Evolutionary conservation across 2,113 vertebrate genomes (phyloP), one percentile per base, ranked within the genome.

Genomic region (Atherinomorus stipes): DNA sequence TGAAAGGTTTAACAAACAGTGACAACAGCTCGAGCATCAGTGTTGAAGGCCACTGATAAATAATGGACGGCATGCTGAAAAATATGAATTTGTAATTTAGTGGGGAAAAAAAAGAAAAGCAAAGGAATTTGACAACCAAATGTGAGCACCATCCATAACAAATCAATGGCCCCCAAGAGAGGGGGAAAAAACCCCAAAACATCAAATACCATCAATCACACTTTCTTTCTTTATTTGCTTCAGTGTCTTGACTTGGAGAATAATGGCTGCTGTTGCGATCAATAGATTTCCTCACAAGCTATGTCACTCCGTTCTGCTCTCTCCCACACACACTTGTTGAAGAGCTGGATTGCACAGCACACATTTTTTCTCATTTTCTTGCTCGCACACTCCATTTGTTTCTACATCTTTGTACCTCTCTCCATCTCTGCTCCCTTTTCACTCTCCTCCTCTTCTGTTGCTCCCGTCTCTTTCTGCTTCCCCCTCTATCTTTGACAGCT

Each of bases 201-300:
- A 65, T 73, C 76, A 79, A 77, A 78, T 71, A 47, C 61, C 71
- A 81, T 86, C 79, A 47, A 78, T 84, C 73, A 77, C 16, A 53
- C 38, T 68, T 58, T 34, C 54, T 31, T 74, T 28, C 54, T 78
- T 68, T 66, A 63, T 84, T 74, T 85, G 63, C 42, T 26, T 64
- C 38, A 73, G 61, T 78, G 68, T 80, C 70, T 83, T 76, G 76
- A 85, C 73, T 87, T 68, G 1, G 76, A 83, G 76, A 85, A 81
- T 72, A 90, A 91, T 80, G 75, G 70, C 64, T 81, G 60, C 84
- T 81, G 79, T 70, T 74, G 66, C 76, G 84, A 86, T 92, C 90
- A 85, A 89, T 91, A 91, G 70, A 83, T 87, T 89, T 80, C 58
- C 77, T 75, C 66, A 77, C 72, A 87, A 83, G 68, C 82, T 78